phyloP scores from a whole-genome alignment of 1,140 invertebrate species.

The Drosophila nigromelanica region DNA sequence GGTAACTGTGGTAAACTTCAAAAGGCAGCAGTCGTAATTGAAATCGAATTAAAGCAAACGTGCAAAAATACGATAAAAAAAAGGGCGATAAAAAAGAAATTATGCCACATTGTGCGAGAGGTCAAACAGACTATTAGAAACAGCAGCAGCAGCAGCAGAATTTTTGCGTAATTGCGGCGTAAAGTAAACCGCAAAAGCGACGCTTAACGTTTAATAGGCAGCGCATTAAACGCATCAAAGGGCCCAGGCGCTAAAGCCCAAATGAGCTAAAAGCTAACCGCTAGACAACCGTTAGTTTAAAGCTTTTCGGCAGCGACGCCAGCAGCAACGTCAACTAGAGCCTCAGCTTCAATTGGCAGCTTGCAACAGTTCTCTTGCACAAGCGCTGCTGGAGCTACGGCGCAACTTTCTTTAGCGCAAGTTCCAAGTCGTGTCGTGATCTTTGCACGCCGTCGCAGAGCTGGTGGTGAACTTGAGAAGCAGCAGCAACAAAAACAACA shows the following conservation, averaged over 20 bases:
- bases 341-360: constrained; percentile 14
- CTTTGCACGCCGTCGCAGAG: constrained; percentile 51
- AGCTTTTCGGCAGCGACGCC: constrained; percentile 28
- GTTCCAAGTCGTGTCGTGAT: constrained; percentile 51
- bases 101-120: constrained; percentile 77
- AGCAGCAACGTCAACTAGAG: neutral
- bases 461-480: constrained; percentile 61
- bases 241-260: constrained; percentile 32
- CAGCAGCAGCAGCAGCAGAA: constrained; percentile 21
- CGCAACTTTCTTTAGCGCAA: constrained; percentile 64
- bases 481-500: constrained; percentile 15
- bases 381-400: constrained; percentile 30
- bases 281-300: constrained; percentile 64
- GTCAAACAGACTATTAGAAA: constrained; percentile 48
- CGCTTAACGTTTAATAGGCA: constrained; percentile 59
- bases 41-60: constrained; percentile 78
- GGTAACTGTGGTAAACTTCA: constrained; percentile 56
- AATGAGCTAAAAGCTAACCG: constrained; percentile 36
- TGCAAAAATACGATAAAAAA: constrained; percentile 54
- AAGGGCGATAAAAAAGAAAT: constrained; percentile 77
- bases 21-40: constrained; percentile 70
- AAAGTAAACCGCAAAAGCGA: constrained; percentile 32
- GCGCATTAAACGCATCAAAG: constrained; percentile 76
- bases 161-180: constrained; percentile 39
- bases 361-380: constrained; percentile 46